phyloP scores from a whole-genome alignment of 2,888 invertebrate species.

The Notodonta ziczac region DNA sequence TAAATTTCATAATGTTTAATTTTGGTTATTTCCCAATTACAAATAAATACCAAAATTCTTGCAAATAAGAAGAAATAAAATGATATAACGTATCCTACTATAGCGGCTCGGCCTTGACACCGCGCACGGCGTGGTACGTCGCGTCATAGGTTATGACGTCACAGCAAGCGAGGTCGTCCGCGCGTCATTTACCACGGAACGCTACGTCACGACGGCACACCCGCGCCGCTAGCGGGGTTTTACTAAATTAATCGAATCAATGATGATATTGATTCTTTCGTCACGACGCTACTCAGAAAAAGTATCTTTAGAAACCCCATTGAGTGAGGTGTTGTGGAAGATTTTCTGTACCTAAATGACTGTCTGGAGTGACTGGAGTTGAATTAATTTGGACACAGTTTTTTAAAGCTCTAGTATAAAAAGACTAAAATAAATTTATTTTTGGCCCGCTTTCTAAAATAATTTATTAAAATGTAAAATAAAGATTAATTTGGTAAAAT shows the following conservation, averaged over 20 bases:
- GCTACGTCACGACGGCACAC: constrained; percentile 29
- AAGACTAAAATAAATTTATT: no score
- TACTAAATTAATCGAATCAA: constrained; percentile 29
- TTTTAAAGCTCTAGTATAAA: no score
- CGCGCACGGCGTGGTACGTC: constrained; percentile 11
- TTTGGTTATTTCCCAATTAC: constrained; percentile 22
- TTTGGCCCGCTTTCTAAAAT: no score
- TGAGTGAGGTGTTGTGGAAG: constrained; percentile 20
- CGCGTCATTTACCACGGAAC: constrained; percentile 48
- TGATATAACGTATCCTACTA: constrained; percentile 52
- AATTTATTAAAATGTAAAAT: no score
- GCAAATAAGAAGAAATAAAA: constrained; percentile 43
- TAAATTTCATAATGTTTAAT: no score
- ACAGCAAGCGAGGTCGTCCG: constrained; percentile 14
- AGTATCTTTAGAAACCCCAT: constrained; percentile 20
- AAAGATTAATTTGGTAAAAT: no score
- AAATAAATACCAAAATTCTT: constrained; percentile 8
- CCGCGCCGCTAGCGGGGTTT: constrained; percentile 37
- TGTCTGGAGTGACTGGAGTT: no score
- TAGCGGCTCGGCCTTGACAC: constrained; percentile 56
- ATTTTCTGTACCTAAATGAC: constrained; percentile 11
- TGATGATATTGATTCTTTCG: constrained; percentile 23
- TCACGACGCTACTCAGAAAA: constrained; percentile 41
- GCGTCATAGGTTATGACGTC: constrained; percentile 34
- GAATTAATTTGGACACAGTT: no score